Evolutionary conservation across 2,113 vertebrate genomes (phyloP).

Genomic region (Martes martes): DNA sequence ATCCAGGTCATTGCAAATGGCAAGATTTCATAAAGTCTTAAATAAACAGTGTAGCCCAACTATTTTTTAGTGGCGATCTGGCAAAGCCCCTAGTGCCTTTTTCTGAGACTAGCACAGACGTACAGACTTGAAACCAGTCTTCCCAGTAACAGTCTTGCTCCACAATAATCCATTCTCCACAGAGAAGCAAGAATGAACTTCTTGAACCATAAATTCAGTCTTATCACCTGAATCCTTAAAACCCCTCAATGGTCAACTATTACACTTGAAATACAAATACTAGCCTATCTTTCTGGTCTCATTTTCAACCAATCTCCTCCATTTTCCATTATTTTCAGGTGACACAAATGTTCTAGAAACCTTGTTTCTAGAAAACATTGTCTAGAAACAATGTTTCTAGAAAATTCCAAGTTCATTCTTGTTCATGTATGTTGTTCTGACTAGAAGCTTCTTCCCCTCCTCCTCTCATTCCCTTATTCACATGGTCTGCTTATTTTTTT

Average conservation of each 20-base stretch:
- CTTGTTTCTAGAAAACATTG: not conserved
- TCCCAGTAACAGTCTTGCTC: not conserved
- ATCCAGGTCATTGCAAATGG: too few relatives aligned
- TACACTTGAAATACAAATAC: not conserved
- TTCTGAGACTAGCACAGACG: not conserved
- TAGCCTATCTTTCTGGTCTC: not conserved
- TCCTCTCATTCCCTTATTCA: not conserved
- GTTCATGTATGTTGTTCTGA: not conserved
- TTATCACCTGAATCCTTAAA: not conserved
- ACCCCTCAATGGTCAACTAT: accelerated
- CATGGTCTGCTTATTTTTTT: not conserved
- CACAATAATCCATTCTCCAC: not conserved
- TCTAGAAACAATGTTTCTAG: not conserved
- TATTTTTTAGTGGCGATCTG: not conserved
- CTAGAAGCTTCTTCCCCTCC: not conserved
- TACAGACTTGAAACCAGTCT: not conserved
- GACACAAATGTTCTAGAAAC: not conserved
- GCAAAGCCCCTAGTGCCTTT: not conserved
- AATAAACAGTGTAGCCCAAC: not conserved
- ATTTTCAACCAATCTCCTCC: not conserved
- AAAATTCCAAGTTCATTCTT: not conserved
- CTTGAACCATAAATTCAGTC: not conserved
- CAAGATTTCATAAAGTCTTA: not conserved
- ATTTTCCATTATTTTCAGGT: not conserved
- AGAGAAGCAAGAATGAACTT: not conserved